Percentiles rank a stretch among this genome's conserved stretches.
These are phyloP conservation scores for Pemphredon lugubris DNA, from an alignment of 2,888 invertebrate genomes.

Conservation along the genomic window DNA sequence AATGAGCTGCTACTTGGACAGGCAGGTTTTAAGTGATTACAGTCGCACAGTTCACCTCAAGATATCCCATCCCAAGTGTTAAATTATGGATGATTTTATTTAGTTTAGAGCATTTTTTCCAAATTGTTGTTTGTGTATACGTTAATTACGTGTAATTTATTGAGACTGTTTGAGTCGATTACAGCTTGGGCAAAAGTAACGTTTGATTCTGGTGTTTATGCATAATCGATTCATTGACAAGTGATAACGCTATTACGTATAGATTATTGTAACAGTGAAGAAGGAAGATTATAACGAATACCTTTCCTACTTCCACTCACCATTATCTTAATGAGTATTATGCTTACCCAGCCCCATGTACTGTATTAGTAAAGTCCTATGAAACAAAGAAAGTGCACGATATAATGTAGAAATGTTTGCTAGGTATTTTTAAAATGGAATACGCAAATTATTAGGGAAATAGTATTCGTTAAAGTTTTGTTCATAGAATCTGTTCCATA, in stretches of 20 bases:
- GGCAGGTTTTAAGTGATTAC: too few relatives aligned
- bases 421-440: too few relatives aligned
- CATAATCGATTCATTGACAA: constrained; percentile 14
- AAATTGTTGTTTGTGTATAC: too few relatives aligned
- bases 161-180: not conserved
- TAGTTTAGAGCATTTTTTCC: too few relatives aligned
- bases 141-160: too few relatives aligned
- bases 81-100: too few relatives aligned
- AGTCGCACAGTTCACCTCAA: too few relatives aligned
- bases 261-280: constrained; percentile 31
- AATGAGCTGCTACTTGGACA: too few relatives aligned
- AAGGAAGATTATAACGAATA: constrained; percentile 52
- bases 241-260: constrained; percentile 7
- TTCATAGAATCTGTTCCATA: too few relatives aligned
- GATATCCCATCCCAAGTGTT: too few relatives aligned
- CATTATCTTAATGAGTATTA: constrained; percentile 63
- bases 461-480: too few relatives aligned
- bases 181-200: not conserved
- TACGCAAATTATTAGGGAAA: too few relatives aligned
- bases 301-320: constrained; percentile 71
- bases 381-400: constrained; percentile 49
- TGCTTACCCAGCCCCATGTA: constrained; percentile 77
- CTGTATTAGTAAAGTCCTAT: constrained; percentile 76
- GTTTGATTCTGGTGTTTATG: not conserved
- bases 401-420: not conserved